These are phyloP conservation scores for Pseudorhiza aurosa DNA, from an alignment of 30 jellyfish, hydroid and myxozoan species.

Conservation along the genomic window DNA sequence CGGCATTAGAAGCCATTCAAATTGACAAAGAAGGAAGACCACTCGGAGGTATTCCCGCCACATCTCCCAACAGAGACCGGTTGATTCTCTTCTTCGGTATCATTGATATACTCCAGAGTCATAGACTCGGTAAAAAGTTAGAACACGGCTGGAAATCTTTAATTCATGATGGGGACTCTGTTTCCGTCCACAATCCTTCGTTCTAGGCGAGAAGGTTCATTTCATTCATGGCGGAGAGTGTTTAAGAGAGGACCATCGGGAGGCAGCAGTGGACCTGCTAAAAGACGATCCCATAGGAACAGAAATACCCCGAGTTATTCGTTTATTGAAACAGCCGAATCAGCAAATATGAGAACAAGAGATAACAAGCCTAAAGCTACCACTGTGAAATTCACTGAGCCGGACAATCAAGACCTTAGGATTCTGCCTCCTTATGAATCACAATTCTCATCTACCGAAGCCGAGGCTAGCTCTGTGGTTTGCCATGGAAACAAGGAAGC, in stretches of 20 bases:
- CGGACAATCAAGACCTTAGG: constrained; percentile 19
- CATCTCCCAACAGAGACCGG: constrained; percentile 87
- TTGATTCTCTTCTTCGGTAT: constrained; percentile 86
- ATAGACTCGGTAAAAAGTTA: constrained; percentile 85
- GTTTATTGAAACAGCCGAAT: neutral
- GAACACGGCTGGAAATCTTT: constrained; percentile 97
- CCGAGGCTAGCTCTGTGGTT: neutral
- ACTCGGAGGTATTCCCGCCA: constrained; percentile 95
- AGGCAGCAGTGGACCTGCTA: neutral
- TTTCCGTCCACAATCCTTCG: constrained; percentile 98
- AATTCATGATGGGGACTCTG: constrained; percentile 97
- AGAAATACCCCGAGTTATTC: neutral
- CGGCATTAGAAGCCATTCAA: constrained; percentile 93
- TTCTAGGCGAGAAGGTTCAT: constrained; percentile 89
- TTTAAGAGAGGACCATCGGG: constrained; percentile 73
- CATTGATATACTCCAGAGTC: constrained; percentile 93
- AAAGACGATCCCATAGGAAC: neutral
- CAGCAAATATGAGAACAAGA: constrained; percentile 3
- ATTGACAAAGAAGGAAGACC: constrained; percentile 78
- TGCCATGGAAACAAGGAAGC: neutral
- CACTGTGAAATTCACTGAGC: constrained; percentile 38
- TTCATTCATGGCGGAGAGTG: constrained; percentile 70
- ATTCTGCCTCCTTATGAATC: constrained; percentile 62
- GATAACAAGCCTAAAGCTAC: constrained; percentile 21
- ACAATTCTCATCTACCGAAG: neutral